Evolutionary conservation across 2,797 vertebrate genomes (phyloP).

Genomic region (Cossypha heuglini): DNA sequence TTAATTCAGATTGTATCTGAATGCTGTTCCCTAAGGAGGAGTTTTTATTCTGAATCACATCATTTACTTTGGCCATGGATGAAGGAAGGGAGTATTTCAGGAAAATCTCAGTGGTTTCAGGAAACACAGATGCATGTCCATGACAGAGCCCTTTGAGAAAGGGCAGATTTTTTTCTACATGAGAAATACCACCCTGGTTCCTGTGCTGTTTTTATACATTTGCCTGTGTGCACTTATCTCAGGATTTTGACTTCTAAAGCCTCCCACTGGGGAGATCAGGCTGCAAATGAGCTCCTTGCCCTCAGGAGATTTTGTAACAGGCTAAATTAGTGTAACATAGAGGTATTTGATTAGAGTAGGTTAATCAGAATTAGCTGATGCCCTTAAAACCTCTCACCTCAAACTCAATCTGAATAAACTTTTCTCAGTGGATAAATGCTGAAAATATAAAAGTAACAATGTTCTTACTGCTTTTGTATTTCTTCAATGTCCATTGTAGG

Average conservation of each 20-base stretch:
- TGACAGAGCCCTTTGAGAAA: not conserved
- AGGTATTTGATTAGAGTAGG: not conserved
- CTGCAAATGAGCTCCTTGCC: not conserved
- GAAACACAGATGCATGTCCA: not conserved
- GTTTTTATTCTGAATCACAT: not conserved
- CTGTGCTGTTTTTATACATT: not conserved
- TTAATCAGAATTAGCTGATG: not conserved
- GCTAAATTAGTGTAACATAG: not conserved
- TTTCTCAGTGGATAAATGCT: not conserved
- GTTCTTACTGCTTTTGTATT: not conserved
- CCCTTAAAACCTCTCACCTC: not conserved
- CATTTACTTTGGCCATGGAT: not conserved
- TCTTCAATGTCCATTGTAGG: slow-evolving; percentile 66
- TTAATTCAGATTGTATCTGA: not conserved
- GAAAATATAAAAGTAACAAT: not conserved
- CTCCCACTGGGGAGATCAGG: not conserved
- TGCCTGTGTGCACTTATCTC: not conserved
- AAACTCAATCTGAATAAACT: not conserved
- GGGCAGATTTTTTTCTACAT: not conserved
- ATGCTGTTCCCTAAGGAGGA: not conserved
- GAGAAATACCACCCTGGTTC: not conserved
- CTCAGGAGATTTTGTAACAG: not conserved
- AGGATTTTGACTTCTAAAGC: not conserved
- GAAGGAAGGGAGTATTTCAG: not conserved
- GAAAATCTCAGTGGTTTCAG: not conserved